Base-by-base conservation (phyloP, 2,797 vertebrate species). In the Tangara arthus region DNA sequence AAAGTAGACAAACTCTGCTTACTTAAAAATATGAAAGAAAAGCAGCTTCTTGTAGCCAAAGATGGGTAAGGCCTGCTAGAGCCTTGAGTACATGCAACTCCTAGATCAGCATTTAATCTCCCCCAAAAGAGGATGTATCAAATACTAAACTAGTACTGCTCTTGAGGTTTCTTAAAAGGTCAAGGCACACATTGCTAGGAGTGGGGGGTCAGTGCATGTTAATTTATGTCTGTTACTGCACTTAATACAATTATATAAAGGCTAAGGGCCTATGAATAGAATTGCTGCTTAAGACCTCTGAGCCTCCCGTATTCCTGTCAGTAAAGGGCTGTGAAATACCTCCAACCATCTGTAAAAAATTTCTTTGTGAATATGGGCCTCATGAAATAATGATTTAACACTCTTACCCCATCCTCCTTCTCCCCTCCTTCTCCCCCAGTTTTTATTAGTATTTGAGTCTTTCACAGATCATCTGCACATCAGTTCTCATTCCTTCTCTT, bases 221-320 rank as follows among this genome's bases (percentile, higher is more conserved):
- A 96, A 93, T 94, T 96, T 94, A 89, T 14, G 11, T 90, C 76
- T 93, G 71, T 91, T 93, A 82, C 70, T 90, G 63, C 59, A 85
- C 87, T 94, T 95, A 85, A 88, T 94, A 64, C 69, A 88, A 95
- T 95, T 95, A 96, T 72, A 86, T 86, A 94, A 93, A 96, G 87
- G 93, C 93, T 86, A 90, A 95, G 85, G 87, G 89, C 91, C 94
- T 95, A 15, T 81, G 87, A 94, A 83, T 91, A 91, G 89, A 93
- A 88, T 64, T 95, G 87, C 79, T 96, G 87, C 90, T 94, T 60
- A 87, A 97, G 93, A 95, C 94, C 93, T 96, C 76, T 52, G 79
- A 93, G 79, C 39, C 84, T 95, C 79, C 87, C 71, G 57, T 91
- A 86, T 88, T 80, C 76, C 69, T 92, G 79, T 87, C 89, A 94